phyloP scores from a whole-genome alignment of 1,140 invertebrate species.

The Limonius californicus region DNA sequence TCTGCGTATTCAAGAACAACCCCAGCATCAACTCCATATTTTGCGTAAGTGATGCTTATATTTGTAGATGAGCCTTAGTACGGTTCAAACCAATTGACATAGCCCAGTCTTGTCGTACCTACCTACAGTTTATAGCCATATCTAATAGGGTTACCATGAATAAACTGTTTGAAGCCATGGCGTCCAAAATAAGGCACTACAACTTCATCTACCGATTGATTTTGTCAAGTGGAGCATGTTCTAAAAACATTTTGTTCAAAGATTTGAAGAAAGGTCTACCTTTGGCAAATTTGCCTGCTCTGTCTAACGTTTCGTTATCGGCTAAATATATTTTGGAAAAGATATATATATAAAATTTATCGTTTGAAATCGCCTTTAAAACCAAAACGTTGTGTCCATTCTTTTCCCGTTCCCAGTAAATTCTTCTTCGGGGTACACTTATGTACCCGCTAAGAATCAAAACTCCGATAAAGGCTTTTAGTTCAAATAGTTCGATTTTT shows the following conservation, averaged over 20 bases:
- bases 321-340: conserved; percentile 1
- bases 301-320: neutral
- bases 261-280: conserved; percentile 6
- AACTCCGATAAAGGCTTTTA: neutral
- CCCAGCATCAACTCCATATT: neutral
- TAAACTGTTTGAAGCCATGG: conserved; percentile 28
- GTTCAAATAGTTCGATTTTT: neutral
- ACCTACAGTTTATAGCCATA: conserved; percentile 24
- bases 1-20: neutral
- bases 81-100: conserved; percentile 13
- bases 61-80: conserved; percentile 12
- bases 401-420: neutral
- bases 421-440: neutral
- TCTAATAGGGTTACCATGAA: conserved; percentile 28
- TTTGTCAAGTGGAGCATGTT: conserved; percentile 13
- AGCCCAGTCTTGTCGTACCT: conserved; percentile 5
- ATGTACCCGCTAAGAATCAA: conserved; percentile 10
- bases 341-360: conserved; percentile 16
- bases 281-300: conserved; percentile 18
- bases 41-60: neutral
- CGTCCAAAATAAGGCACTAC: conserved; percentile 32
- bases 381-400: neutral
- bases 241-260: conserved; percentile 1
- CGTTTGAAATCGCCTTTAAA: neutral
- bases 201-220: conserved; percentile 23